Evolutionary conservation across 2,888 invertebrate genomes (phyloP), one percentile per base, ranked within the genome.

Genomic region (Archaeoteleia sp.): DNA sequence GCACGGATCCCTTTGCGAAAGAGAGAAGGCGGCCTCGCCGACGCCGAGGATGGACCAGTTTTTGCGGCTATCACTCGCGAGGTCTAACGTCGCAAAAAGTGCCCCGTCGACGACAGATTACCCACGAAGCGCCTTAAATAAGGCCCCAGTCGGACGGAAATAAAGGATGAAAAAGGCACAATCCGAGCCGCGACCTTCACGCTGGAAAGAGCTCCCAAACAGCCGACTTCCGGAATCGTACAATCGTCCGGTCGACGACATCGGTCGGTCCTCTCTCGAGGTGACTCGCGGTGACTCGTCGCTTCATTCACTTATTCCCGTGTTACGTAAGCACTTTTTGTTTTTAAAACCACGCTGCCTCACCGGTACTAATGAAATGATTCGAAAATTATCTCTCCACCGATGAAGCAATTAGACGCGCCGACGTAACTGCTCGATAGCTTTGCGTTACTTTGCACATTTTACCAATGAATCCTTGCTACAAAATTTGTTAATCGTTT

Each of bases 31-130:
- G 67, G 71, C 70, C 27, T 40, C 45, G 55, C 40, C 42, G 30
- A 37, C 67, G 13, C 10, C 9, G 68, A 61, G 51, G 69, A 71
- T 68, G 67, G 70, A 74, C 76, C 71, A 74, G 76, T 76, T 76
- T 76, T 76, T 76, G 72, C 51, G 61, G 66, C 74, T 68, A 74
- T 76, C 76, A 73, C 67, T 76, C 73, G 63, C 63, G 48, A 35
- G 45, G 27, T 40, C 30, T 45, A n/a, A 29, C 57, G 27, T 20
- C 10, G 34, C 7, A 15, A 55, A 57, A 75, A 75, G 72, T 75
- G 45, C 61, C 55, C 58, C 69, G 68, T 74, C 68, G 72, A 72
- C 74, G 74, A 72, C 70, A 55, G 67, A 70, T 71, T 70, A 63
- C 71, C 35, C 63, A 63, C 46, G 30, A 51, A 68, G 14, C 39